Base-by-base conservation (phyloP, 2,888 invertebrate species). In the Abscondita cerata region DNA sequence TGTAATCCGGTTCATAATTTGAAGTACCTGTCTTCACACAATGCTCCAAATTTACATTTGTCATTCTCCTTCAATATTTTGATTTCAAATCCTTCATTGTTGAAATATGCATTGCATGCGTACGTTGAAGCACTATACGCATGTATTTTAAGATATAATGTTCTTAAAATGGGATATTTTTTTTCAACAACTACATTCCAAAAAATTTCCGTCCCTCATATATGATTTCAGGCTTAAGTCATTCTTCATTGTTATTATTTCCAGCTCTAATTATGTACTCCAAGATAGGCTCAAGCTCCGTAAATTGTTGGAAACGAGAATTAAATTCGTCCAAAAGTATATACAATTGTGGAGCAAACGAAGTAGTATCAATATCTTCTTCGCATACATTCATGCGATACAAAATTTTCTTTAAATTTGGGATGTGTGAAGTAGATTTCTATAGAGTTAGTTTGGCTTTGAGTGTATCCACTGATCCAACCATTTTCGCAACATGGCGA, bases 401-500 rank as follows among this genome's bases (percentile, higher is more conserved):
- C 6, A 25, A 18, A 19, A 3, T 36, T 36, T 36, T 36, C 36
- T 36, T 9, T n/a, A n/a, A n/a, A n/a, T n/a, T n/a, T n/a, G n/a
- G n/a, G n/a, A n/a, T n/a, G n/a, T 6, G 31, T 31, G 9, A 31
- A 51, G 33, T 33, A n/a, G 33, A 36, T 51, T 51, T 51, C 36
- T 36, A 34, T 11, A 51, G 51, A 6, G 13, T 6, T 36, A 51
- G 15, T 51, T 51, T 51, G 15, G 15, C 36, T 51, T 36, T 51
- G 34, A 51, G 34, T 15, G 51, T 13, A 51, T 51, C 34, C 15
- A 51, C 51, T 15, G 51, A 5, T 25, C 51, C 4, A 12, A 51
- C 15, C 51, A 51, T 51, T 34, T 33, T 8, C 6, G 34, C 51
- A 51, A 64, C 46, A 38, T 56, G 56, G 16, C 56, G 15, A 50